These are phyloP conservation scores for Schizaphis graminum DNA, from an alignment of 2,888 invertebrate genomes.

Conservation along the genomic window DNA sequence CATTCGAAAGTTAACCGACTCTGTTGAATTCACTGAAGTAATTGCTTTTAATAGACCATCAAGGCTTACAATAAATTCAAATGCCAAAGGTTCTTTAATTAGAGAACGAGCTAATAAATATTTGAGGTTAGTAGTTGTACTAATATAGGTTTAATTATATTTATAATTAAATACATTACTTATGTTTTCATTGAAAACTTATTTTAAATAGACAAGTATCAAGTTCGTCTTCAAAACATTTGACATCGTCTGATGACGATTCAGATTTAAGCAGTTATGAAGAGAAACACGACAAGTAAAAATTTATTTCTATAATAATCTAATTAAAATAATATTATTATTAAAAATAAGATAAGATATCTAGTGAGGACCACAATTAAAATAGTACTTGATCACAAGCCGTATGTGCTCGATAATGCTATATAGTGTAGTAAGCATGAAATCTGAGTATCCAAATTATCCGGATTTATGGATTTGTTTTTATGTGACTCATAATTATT, in stretches of 20 bases:
- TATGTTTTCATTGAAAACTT: not conserved
- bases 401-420: not conserved
- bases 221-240: slow-evolving; percentile 60
- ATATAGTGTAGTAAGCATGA: not conserved
- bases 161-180: not conserved
- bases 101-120: slow-evolving; percentile 56
- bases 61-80: slow-evolving; percentile 60
- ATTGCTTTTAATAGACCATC: slow-evolving; percentile 63
- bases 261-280: slow-evolving; percentile 71
- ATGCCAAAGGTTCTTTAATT: slow-evolving; percentile 59
- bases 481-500: no score
- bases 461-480: no score
- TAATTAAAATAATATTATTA: not conserved
- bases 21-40: slow-evolving; percentile 62
- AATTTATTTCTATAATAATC: slow-evolving; percentile 69
- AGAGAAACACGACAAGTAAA: slow-evolving; percentile 81
- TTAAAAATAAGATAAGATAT: not conserved
- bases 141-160: no score
- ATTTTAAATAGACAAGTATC: slow-evolving; percentile 58
- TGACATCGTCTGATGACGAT: slow-evolving; percentile 64
- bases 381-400: not conserved
- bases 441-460: no score
- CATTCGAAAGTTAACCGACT: slow-evolving; percentile 52
- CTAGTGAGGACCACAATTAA: not conserved
- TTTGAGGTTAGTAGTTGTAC: slow-evolving; percentile 54